phyloP scores from a whole-genome alignment of 2,888 invertebrate genomes.

The Drosophila longiperda region DNA sequence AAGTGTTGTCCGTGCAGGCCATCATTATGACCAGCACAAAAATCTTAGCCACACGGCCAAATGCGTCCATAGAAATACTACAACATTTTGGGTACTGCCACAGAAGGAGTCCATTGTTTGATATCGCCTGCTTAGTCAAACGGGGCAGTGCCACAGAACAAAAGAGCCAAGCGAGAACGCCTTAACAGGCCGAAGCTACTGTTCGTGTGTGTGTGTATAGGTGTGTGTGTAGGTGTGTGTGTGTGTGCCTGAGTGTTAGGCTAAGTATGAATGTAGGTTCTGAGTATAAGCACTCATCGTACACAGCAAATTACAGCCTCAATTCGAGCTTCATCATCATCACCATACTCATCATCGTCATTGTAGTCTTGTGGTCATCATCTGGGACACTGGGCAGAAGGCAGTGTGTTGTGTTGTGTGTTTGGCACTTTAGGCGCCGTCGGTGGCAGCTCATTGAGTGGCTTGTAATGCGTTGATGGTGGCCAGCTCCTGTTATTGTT shows the following conservation, averaged over 20 bases:
- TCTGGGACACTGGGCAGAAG: conserved; percentile 9
- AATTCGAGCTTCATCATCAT: conserved; percentile 61
- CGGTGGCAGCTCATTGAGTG: conserved; percentile 79
- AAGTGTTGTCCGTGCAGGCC: conserved; percentile 63
- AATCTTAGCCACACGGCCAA: conserved; percentile 76
- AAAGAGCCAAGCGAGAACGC: conserved; percentile 63
- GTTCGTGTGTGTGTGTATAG: not conserved
- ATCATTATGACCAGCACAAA: conserved; percentile 74
- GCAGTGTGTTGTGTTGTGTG: conserved; percentile 29
- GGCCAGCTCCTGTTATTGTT: conserved; percentile 68
- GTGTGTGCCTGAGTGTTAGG: conserved; percentile 20
- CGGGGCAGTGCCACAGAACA: conserved; percentile 65
- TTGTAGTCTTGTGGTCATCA: conserved; percentile 44
- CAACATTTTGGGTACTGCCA: conserved; percentile 60
- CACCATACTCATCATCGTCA: conserved; percentile 34
- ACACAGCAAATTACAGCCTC: conserved; percentile 65
- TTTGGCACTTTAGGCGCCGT: conserved; percentile 77
- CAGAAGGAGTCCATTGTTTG: conserved; percentile 66
- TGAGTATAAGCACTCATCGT: conserved; percentile 43
- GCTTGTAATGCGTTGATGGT: conserved; percentile 75
- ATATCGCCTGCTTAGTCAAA: conserved; percentile 66
- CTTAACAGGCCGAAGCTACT: conserved; percentile 35
- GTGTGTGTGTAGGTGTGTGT: conserved; percentile 10
- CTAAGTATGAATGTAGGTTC: conserved; percentile 39
- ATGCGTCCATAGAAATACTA: conserved; percentile 68